Conservation (phyloP, 2,888 invertebrate species). For the Eristalis tenax region DNA sequence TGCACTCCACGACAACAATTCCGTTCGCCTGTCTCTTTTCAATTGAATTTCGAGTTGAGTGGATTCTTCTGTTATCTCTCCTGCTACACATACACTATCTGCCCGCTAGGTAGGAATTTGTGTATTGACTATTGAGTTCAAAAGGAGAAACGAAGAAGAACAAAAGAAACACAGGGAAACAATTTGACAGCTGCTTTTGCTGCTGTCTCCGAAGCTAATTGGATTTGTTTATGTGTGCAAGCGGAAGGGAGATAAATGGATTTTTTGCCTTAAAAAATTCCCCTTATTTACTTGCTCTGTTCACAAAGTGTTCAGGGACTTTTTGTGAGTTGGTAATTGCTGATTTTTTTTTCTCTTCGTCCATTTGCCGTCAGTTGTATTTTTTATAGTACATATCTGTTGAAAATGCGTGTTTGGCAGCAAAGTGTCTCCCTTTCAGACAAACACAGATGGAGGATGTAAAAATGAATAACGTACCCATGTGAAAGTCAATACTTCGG, state of each 20-base stretch:
- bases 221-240: slow-evolving; percentile 22
- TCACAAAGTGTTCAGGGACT: neutral
- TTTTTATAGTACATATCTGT: no score
- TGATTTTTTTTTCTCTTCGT: no score
- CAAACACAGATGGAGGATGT: no score
- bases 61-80: slow-evolving; percentile 36
- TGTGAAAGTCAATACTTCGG: no score
- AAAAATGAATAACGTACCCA: no score
- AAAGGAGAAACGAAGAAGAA: neutral
- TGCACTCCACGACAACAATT: slow-evolving; percentile 62
- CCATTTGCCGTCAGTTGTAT: no score
- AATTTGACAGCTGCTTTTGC: slow-evolving; percentile 21
- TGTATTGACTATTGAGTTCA: neutral
- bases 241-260: neutral
- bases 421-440: no score
- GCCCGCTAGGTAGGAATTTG: neutral
- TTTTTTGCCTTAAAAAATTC: neutral
- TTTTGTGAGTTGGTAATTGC: neutral
- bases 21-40: slow-evolving; percentile 65
- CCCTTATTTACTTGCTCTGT: neutral
- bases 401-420: no score
- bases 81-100: neutral
- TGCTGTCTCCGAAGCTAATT: slow-evolving; percentile 1
- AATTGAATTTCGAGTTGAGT: slow-evolving; percentile 57
- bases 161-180: neutral